A percentile compares a stretch with the other conserved stretches of the same genome.
These are phyloP conservation scores for Penaeus indicus DNA, from an alignment of 1,140 invertebrate genomes.

Conservation along the genomic window DNA sequence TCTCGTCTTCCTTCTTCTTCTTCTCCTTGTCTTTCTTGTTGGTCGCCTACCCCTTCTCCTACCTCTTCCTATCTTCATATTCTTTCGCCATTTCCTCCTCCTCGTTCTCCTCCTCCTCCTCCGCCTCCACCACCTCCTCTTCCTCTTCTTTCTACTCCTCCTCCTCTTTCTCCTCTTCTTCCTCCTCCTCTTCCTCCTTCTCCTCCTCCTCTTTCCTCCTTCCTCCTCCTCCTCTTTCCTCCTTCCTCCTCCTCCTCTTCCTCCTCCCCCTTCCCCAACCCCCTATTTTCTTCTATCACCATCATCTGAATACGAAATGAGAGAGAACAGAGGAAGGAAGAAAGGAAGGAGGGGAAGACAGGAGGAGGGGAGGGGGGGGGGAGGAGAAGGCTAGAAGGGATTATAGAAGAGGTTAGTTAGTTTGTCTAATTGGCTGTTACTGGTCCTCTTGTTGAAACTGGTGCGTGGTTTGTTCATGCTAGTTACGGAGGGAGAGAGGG, in stretches of 20 bases:
- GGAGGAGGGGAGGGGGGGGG: background rate
- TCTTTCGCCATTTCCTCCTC: background rate
- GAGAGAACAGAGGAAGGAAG: background rate
- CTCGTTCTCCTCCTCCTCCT: background rate
- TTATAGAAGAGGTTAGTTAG: too few species aligned
- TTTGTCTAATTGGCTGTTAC: too few species aligned
- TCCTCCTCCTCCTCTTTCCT: too few species aligned
- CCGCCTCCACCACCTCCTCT: background rate
- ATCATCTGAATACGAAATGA: conserved; percentile 1
- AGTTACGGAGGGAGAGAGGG: background rate
- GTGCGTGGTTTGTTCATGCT: too few species aligned
- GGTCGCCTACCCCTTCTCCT: background rate
- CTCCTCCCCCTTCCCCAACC: too few species aligned
- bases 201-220: background rate
- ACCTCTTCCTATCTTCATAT: background rate
- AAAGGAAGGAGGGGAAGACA: background rate
- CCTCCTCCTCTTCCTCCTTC: too few species aligned
- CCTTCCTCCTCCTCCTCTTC: too few species aligned
- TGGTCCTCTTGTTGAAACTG: too few species aligned
- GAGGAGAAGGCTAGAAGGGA: background rate
- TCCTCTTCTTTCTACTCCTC: background rate
- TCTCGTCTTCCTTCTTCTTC: background rate
- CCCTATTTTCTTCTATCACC: too few species aligned
- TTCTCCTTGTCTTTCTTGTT: background rate
- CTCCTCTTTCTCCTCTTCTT: too few species aligned